These are phyloP conservation scores for Sphenodon punctatus DNA, from an alignment of 2,797 vertebrate genomes.

Conservation along the genomic window DNA sequence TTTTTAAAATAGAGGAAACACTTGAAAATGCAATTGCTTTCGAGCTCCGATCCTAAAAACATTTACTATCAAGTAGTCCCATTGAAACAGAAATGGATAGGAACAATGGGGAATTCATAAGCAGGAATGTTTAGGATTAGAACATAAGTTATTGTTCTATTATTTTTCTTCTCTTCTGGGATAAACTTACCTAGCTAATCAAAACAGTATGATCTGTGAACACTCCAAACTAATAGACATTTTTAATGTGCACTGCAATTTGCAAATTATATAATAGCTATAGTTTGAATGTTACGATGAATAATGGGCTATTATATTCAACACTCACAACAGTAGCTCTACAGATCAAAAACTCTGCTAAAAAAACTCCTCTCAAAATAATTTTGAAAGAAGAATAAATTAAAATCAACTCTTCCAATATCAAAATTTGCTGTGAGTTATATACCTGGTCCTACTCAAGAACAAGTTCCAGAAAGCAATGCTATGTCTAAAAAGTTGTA, in stretches of 20 bases:
- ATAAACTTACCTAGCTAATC: background rate
- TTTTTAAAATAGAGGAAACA: background rate
- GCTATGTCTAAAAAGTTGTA: too few species aligned
- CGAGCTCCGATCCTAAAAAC: too few species aligned
- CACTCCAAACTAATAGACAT: background rate
- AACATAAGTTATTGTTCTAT: background rate
- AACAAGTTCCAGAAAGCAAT: background rate
- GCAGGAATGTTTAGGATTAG: too few species aligned
- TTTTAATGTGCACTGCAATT: background rate
- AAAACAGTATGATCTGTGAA: background rate
- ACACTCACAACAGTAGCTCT: background rate
- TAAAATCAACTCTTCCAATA: rapidly evolving
- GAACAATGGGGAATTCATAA: too few species aligned
- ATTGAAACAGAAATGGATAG: too few species aligned
- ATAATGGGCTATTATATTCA: background rate
- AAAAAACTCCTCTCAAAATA: background rate
- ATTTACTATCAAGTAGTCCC: too few species aligned
- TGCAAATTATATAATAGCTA: background rate
- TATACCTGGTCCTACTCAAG: background rate
- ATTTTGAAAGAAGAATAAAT: background rate
- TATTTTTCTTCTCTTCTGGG: background rate
- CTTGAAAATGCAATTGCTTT: too few species aligned
- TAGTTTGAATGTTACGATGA: rapidly evolving
- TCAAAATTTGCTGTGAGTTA: background rate
- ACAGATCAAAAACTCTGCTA: background rate